Evolutionary conservation across 2,797 vertebrate genomes (phyloP).

Genomic region (Pempheris klunzingeri): DNA sequence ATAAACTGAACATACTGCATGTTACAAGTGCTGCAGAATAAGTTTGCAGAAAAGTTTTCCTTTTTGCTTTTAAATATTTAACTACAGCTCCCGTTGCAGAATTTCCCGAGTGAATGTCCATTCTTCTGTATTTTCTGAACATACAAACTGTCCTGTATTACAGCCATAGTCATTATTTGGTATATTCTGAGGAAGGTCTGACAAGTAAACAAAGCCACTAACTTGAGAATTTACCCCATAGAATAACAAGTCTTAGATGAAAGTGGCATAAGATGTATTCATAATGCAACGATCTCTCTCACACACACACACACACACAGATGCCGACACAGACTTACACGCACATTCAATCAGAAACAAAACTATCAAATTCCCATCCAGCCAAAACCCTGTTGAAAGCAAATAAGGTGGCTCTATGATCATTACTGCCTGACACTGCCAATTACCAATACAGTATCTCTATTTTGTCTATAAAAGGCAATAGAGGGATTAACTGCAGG

Average conservation of each 20-base stretch:
- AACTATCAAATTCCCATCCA: slow-evolving; percentile 43
- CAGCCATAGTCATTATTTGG: neutral
- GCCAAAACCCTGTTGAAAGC: slow-evolving; percentile 39
- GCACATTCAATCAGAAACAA: slow-evolving; percentile 1
- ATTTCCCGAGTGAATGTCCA: neutral
- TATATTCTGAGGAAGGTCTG: neutral
- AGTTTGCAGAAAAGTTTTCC: neutral
- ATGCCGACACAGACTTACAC: neutral
- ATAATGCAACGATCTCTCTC: neutral
- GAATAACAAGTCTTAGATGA: neutral
- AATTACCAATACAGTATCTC: slow-evolving; percentile 65
- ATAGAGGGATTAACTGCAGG: slow-evolving; percentile 73
- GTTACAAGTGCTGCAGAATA: slow-evolving; percentile 6
- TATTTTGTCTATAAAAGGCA: slow-evolving; percentile 64
- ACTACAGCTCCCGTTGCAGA: neutral
- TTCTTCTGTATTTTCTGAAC: neutral
- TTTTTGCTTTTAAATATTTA: neutral
- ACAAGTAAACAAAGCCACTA: neutral
- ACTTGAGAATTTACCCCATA: neutral
- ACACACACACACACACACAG: neutral
- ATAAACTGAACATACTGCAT: slow-evolving; percentile 1
- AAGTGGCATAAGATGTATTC: neutral
- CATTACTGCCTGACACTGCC: slow-evolving; percentile 60
- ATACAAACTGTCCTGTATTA: neutral
- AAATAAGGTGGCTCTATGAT: slow-evolving; percentile 59